Evolutionary conservation across 2,797 vertebrate species (phyloP).

Genomic region (Poecilia wingei): DNA sequence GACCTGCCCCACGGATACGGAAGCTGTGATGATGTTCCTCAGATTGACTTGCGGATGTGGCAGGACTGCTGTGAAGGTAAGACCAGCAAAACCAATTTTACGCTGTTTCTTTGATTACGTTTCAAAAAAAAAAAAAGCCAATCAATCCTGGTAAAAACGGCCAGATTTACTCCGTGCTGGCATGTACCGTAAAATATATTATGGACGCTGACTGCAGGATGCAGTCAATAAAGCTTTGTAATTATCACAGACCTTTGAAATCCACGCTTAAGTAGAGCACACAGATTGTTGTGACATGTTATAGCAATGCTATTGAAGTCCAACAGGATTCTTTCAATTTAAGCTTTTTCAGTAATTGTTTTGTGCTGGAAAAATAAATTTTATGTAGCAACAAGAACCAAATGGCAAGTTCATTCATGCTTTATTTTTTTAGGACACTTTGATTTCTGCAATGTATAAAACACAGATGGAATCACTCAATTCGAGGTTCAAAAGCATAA

Average conservation of each 20-base stretch:
- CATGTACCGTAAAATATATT: background rate
- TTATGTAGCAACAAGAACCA: background rate
- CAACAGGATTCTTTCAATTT: background rate
- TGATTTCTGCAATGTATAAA: background rate
- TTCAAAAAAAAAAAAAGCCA: background rate
- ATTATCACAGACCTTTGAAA: background rate
- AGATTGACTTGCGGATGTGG: conserved; percentile 96
- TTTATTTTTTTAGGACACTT: too few species aligned
- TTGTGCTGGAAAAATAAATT: background rate
- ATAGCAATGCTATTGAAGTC: background rate
- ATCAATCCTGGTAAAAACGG: background rate
- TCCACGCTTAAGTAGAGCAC: background rate
- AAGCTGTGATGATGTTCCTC: conserved; percentile 89
- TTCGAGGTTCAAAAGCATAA: background rate
- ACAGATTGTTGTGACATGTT: background rate
- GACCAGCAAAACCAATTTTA: background rate
- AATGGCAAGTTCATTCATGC: background rate
- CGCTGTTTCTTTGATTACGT: background rate
- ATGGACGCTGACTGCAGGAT: background rate
- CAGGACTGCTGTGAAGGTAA: conserved; percentile 98
- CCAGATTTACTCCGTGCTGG: background rate
- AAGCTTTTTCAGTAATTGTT: background rate
- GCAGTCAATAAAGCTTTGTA: too few species aligned
- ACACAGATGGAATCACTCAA: background rate
- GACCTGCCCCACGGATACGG: conserved; percentile 91